phyloP scores from a whole-genome alignment of 2,113 vertebrate species.

The Zosterops japonicus region DNA sequence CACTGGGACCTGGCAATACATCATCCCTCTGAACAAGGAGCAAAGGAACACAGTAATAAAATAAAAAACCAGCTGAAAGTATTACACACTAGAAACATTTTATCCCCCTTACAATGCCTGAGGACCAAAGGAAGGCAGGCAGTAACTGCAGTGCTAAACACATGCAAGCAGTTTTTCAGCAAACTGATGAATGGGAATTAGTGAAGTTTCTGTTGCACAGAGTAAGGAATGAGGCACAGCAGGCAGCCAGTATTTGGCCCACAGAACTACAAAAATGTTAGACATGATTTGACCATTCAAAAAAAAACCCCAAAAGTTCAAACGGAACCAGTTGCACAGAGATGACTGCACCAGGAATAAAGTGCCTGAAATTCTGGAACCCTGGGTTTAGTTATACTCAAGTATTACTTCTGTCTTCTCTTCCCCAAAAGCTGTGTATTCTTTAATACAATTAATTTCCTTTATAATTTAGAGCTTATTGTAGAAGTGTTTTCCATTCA shows the following conservation, averaged over 20 bases:
- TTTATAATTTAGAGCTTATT: neutral
- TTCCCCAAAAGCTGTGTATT: neutral
- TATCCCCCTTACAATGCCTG: neutral
- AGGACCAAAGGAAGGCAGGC: neutral
- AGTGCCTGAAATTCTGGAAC: neutral
- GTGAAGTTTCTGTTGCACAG: neutral
- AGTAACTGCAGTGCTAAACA: neutral
- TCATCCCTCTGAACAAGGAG: neutral
- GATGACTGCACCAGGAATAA: neutral
- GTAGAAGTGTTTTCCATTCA: neutral
- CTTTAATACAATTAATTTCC: neutral
- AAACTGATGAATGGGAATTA: neutral
- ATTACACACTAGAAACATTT: neutral
- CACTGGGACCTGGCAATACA: accelerated
- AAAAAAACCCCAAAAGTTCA: neutral
- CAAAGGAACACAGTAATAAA: neutral
- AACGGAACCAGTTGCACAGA: neutral
- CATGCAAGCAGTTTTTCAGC: accelerated
- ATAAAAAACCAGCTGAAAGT: neutral
- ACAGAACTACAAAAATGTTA: neutral
- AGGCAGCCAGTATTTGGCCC: neutral
- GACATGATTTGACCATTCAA: neutral
- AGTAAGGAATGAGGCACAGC: neutral
- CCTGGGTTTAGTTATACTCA: neutral
- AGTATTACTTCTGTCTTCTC: neutral